Evolutionary conservation across 2,888 invertebrate genomes (phyloP).

Genomic region (Caenorhabditis wallacei): DNA sequence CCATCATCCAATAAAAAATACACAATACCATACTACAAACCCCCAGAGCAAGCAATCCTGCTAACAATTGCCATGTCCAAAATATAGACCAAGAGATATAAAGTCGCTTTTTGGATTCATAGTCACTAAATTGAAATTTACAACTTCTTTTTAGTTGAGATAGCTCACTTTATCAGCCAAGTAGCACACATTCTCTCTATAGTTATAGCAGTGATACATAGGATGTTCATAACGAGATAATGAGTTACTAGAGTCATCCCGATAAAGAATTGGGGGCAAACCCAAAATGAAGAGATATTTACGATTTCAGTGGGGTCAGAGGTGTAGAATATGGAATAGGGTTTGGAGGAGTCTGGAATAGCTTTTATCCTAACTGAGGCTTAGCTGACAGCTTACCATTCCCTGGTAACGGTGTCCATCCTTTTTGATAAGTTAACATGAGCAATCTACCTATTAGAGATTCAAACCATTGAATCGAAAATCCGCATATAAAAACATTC

Average conservation of each 20-base stretch:
- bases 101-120: conserved; percentile 20
- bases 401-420: conserved; percentile 19
- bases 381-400: conserved; percentile 8
- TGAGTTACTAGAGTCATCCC: conserved; percentile 8
- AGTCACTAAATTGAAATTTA: conserved; percentile 19
- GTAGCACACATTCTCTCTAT: conserved; percentile 12
- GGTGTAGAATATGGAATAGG: conserved; percentile 1
- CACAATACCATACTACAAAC: conserved; percentile 1
- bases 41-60: neutral
- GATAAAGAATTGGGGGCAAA: conserved; percentile 6
- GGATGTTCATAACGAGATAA: neutral
- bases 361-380: no score
- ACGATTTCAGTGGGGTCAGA: neutral
- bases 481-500: conserved; percentile 6
- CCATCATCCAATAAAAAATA: conserved; percentile 5
- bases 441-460: conserved; percentile 22
- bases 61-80: neutral
- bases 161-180: conserved; percentile 3
- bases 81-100: conserved; percentile 8
- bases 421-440: conserved; percentile 28
- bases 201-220: neutral
- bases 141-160: no score
- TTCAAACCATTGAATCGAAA: conserved; percentile 37
- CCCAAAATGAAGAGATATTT: neutral
- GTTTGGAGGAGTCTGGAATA: conserved; percentile 9